phyloP scores from a whole-genome alignment of 2,888 invertebrate genomes.

The Pseudoips prasinana region DNA sequence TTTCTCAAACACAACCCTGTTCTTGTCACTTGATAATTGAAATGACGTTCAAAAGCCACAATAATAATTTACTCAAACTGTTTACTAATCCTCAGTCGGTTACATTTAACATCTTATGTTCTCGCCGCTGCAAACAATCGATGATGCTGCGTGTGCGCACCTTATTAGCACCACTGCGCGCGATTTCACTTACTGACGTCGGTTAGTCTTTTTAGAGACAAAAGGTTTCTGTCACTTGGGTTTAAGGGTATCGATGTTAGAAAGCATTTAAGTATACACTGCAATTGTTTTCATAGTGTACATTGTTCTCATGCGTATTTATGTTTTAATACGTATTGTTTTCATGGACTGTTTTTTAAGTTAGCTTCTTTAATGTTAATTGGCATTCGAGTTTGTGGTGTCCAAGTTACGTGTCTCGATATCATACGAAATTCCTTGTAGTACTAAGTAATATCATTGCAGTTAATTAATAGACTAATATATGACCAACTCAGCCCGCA shows the following conservation, averaged over 20 bases:
- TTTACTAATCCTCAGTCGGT: conserved; percentile 8
- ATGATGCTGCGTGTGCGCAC: conserved; percentile 55
- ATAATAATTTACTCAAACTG: conserved; percentile 10
- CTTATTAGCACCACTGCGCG: conserved; percentile 47
- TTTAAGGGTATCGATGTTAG: conserved; percentile 17
- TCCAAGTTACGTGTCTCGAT: too few relatives aligned
- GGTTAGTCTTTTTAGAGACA: conserved; percentile 27
- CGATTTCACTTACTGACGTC: conserved; percentile 38
- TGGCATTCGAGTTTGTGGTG: too few relatives aligned
- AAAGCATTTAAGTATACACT: too few relatives aligned
- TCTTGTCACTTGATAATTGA: conserved; percentile 11
- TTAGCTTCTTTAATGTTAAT: too few relatives aligned
- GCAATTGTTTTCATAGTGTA: too few relatives aligned
- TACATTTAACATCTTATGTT: conserved; percentile 50
- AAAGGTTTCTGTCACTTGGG: conserved; percentile 16
- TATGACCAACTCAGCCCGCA: too few relatives aligned
- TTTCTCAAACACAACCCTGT: neutral
- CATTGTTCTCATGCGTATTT: too few relatives aligned
- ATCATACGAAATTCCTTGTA: too few relatives aligned
- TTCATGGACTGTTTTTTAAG: too few relatives aligned
- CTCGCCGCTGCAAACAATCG: conserved; percentile 64
- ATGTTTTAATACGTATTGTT: too few relatives aligned
- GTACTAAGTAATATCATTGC: too few relatives aligned
- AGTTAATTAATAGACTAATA: too few relatives aligned
- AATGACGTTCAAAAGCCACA: conserved; percentile 3